Conservation (phyloP, 2,797 vertebrate genomes). For the Novumbra hubbsi region DNA sequence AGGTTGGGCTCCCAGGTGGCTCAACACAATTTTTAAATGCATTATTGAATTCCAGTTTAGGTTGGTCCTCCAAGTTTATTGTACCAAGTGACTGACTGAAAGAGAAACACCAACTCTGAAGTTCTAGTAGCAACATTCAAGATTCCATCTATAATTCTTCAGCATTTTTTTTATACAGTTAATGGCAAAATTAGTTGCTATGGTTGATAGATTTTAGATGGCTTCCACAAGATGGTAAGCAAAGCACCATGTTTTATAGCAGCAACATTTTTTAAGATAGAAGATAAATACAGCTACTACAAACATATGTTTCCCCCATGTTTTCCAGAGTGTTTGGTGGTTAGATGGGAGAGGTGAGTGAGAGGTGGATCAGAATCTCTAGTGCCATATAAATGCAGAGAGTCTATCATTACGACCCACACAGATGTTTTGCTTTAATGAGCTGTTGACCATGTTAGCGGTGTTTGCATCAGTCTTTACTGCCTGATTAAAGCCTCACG, state of each 20-base stretch:
- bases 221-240: slow-evolving; percentile 49
- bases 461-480: slow-evolving; percentile 33
- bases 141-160: not conserved
- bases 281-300: slow-evolving; percentile 51
- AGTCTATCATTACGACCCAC: slow-evolving; percentile 20
- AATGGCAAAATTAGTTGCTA: not conserved
- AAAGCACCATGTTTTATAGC: slow-evolving; percentile 33
- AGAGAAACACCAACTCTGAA: no score
- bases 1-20: no score
- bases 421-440: slow-evolving; percentile 45
- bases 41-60: no score
- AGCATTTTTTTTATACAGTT: not conserved
- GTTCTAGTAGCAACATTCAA: no score
- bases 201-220: not conserved
- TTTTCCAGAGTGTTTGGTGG: slow-evolving; percentile 26
- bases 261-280: slow-evolving; percentile 42
- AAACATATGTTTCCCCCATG: slow-evolving; percentile 45
- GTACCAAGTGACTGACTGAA: no score
- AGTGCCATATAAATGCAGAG: slow-evolving; percentile 32
- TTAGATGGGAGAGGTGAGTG: not conserved
- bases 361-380: slow-evolving; percentile 24
- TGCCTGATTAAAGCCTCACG: slow-evolving; percentile 34
- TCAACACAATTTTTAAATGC: no score
- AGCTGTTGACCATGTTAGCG: slow-evolving; percentile 28
- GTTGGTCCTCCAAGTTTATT: no score